Evolutionary conservation across 1,140 invertebrate species (phyloP).

Genomic region (Bombus confusus): DNA sequence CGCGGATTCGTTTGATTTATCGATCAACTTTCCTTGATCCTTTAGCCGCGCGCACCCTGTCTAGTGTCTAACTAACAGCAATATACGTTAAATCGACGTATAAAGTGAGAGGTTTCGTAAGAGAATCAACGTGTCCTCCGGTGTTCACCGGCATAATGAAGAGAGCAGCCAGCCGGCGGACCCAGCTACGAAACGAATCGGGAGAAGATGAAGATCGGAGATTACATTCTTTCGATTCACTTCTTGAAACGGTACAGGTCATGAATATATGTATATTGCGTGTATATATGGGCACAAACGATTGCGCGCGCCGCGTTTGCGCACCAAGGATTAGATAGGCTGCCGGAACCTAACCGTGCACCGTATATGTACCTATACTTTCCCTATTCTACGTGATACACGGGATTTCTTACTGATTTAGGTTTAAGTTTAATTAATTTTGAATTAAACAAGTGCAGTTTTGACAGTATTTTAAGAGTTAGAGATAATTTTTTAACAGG

Average conservation of each 20-base stretch:
- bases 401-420: not conserved
- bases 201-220: conserved; percentile 19
- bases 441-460: not conserved
- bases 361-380: not conserved
- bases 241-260: conserved; percentile 20
- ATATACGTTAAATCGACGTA: not conserved
- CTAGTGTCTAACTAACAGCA: not conserved
- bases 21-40: not conserved
- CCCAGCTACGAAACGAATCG: conserved; percentile 10
- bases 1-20: not conserved
- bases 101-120: conserved; percentile 28
- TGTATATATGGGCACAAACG: not conserved
- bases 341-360: not conserved
- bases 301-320: not conserved
- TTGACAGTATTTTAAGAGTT: too few relatives aligned
- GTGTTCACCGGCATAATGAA: not conserved
- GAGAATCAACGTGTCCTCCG: not conserved
- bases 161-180: not conserved
- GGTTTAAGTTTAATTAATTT: not conserved
- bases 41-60: not conserved
- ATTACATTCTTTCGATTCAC: conserved; percentile 32
- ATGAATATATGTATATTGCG: conserved; percentile 3
- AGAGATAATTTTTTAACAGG: too few relatives aligned
- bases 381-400: not conserved
- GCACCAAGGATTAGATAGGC: not conserved